A percentile compares a stretch with the other conserved stretches of the same genome.
Conservation (phyloP, 2,113 vertebrate species). For the Phycodurus eques region DNA sequence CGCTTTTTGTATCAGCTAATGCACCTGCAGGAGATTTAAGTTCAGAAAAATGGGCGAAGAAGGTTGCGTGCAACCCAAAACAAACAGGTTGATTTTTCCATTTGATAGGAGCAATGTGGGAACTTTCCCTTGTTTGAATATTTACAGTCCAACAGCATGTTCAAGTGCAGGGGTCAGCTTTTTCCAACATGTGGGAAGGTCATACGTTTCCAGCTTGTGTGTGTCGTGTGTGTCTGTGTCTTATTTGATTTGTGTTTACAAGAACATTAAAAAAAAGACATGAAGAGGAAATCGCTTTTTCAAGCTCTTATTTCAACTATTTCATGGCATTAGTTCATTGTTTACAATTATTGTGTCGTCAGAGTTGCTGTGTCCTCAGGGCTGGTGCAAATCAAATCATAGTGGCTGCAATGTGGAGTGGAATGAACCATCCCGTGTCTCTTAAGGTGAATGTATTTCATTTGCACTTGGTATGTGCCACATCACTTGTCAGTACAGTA, state of each 20-base stretch:
- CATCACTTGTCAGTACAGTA: too few relatives aligned
- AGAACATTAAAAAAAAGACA: neutral
- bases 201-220: constrained; percentile 23
- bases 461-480: too few relatives aligned
- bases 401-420: too few relatives aligned
- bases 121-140: constrained; percentile 56
- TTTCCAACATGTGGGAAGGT: constrained; percentile 60
- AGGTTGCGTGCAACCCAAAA: constrained; percentile 54
- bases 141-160: constrained; percentile 58
- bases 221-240: neutral
- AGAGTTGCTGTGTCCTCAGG: too few relatives aligned
- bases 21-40: neutral
- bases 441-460: too few relatives aligned
- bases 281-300: neutral
- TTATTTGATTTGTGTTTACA: neutral
- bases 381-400: too few relatives aligned
- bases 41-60: neutral
- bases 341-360: too few relatives aligned
- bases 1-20: neutral
- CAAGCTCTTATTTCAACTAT: neutral
- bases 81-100: constrained; percentile 68
- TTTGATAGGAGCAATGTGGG: constrained; percentile 52
- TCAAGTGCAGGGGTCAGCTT: constrained; percentile 42
- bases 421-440: too few relatives aligned
- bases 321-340: too few relatives aligned